Base-by-base conservation (phyloP, 2,113 vertebrate species). In the Dascyllus trimaculatus region DNA sequence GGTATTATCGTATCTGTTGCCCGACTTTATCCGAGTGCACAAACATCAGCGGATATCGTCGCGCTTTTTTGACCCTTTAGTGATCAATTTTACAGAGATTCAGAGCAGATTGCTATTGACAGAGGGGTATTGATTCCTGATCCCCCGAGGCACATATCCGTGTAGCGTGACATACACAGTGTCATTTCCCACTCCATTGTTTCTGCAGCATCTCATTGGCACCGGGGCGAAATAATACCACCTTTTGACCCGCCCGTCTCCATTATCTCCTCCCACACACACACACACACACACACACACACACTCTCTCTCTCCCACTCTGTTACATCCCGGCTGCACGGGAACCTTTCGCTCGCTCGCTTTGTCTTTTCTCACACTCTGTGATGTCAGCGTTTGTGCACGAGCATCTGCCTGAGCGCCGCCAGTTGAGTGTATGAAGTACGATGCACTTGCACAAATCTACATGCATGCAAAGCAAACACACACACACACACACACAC, bases 81-180 rank as follows among this genome's bases (percentile, higher is more conserved):
- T 59, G 64, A 60, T 86, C 78, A 45, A 76, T 85, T 32, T 45
- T 13, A 57, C n/a, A 53, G 17, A 85, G 43, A 66, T 71, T 70
- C 68, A 75, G 63, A 86, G 70, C 80, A 69, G 80, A 85, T 84
- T 84, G 67, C 58, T 71, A 76, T 71, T 58, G 86, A 87, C 83
- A 75, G 43, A 22, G 9, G 57, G 14, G 14, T 68, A 88, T 87
- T 65, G 79, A 90, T 90, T 53, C 11, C 26, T 15, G 24, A 63
- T 80, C 77, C 84, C 65, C 46, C 2, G 59, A 49, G 68, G 85
- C 21, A 19, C 26, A 69, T 59, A 74, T 71, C 54, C 4, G 9
- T 74, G 72, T 35, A 46, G 56, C 11, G 19, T 81, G 76, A 71
- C 78, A 81, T 18, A 70, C 59, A 64, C 72, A 48, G 45, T 15